Percentiles rank a stretch among this genome's conserved stretches.
phyloP scores from a whole-genome alignment of 2,113 vertebrate species.

The Chauna torquata region DNA sequence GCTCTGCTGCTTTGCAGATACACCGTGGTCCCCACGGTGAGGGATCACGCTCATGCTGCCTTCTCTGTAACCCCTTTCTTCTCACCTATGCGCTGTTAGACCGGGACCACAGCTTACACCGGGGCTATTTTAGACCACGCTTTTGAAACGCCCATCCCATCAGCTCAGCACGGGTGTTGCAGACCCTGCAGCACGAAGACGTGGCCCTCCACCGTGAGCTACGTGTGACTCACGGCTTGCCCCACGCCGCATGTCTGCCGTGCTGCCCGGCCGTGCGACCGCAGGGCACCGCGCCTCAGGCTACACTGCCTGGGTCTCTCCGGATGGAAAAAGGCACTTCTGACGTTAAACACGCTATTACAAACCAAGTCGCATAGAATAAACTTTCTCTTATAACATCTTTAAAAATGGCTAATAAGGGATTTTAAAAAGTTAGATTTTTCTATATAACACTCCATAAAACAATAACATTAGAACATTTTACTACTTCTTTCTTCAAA shows the following conservation, averaged over 20 bases:
- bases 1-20: background rate
- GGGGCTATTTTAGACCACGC: accelerated
- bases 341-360: background rate
- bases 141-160: background rate
- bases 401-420: background rate
- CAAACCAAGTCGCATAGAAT: background rate
- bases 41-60: background rate
- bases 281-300: background rate
- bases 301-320: background rate
- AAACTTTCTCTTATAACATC: background rate
- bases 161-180: accelerated
- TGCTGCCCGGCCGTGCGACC: too few relatives aligned
- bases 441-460: conserved; percentile 24
- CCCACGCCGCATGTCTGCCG: background rate
- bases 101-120: background rate
- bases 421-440: conserved; percentile 19
- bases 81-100: background rate
- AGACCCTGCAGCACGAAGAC: background rate
- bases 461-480: background rate
- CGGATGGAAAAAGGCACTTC: background rate
- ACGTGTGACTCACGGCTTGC: background rate
- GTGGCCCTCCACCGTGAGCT: background rate
- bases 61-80: background rate
- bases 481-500: conserved; percentile 30
- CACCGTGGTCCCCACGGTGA: too few relatives aligned